Evolutionary conservation across 1,140 invertebrate genomes (phyloP), one percentile per base, ranked within the genome.

Genomic region (Sycophila sp.): DNA sequence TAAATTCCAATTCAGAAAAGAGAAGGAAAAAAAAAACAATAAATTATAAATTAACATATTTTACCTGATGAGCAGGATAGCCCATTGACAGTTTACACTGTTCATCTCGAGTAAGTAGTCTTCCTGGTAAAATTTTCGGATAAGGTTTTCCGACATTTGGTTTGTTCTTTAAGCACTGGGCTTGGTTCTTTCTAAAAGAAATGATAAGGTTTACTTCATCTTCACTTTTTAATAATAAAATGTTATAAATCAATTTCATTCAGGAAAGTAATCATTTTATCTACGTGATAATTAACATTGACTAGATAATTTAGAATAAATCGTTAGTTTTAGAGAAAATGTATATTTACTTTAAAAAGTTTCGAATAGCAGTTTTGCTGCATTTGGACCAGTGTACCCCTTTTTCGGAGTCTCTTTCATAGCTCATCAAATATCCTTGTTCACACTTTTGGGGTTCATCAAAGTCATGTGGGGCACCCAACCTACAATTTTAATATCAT

Each of bases 91-190:
- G 28, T 26, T 8, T 47, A 28, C 63, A 65, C 24, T 65, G 63
- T n/a, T 55, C 24, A 28, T 55, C 24, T n/a, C 49, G 11, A 2
- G 10, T 38, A 2, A 55, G 5, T 19, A 65, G 0, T 51, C 19
- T 45, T 65, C 63, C 63, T 8, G 63, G 63, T 8, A 53, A 34
- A 28, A 55, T 40, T 38, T 26, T 65, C 8, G 47, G 30, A 17
- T 38, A 53, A 2, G 49, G 22, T 24, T 1, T 8, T 0, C 47
- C 63, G 2, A 19, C n/a, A 19, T 17, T 8, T 24, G 34, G 47
- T 19, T 53, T 36, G 17, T 55, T 38, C 38, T 7, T 51, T n/a
- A 55, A n/a, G 2, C 49, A 65, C 1, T n/a, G 28, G 10, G 28
- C 42, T 1, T 38, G 4, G 19, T 4, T 17, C 10, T 26, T 26